Evolutionary conservation across 2,797 vertebrate genomes (phyloP).

Genomic region (Squalus acanthias): DNA sequence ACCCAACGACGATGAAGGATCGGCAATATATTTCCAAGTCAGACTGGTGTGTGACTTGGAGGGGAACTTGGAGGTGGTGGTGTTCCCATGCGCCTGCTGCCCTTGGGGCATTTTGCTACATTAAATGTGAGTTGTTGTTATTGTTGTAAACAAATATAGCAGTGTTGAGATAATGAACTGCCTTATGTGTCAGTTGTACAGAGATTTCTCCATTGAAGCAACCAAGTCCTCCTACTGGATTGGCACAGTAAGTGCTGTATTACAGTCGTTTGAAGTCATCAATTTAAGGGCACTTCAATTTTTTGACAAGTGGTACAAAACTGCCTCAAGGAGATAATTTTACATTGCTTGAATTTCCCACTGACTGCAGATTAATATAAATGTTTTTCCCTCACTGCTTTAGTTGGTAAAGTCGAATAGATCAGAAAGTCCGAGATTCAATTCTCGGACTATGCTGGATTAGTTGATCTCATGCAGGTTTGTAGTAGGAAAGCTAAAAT

Average conservation of each 20-base stretch:
- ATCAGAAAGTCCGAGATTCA: neutral
- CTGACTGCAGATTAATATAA: neutral
- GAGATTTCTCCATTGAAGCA: conserved; percentile 41
- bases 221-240: neutral
- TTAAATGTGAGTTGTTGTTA: neutral
- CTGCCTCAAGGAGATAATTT: neutral
- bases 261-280: neutral
- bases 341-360: neutral
- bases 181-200: conserved; percentile 41
- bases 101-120: neutral
- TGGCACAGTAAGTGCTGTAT: neutral
- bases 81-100: too few relatives aligned
- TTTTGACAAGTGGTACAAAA: neutral
- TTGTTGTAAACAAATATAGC: neutral
- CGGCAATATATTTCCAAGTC: too few relatives aligned
- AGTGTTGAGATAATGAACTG: conserved; percentile 32
- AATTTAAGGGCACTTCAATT: neutral
- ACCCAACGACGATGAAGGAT: too few relatives aligned
- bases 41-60: too few relatives aligned
- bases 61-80: too few relatives aligned
- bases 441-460: neutral
- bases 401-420: neutral
- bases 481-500: too few relatives aligned
- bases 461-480: neutral
- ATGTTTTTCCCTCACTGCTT: neutral